Base-by-base conservation (phyloP, 2,113 vertebrate genomes). In the Recurvirostra avosetta region DNA sequence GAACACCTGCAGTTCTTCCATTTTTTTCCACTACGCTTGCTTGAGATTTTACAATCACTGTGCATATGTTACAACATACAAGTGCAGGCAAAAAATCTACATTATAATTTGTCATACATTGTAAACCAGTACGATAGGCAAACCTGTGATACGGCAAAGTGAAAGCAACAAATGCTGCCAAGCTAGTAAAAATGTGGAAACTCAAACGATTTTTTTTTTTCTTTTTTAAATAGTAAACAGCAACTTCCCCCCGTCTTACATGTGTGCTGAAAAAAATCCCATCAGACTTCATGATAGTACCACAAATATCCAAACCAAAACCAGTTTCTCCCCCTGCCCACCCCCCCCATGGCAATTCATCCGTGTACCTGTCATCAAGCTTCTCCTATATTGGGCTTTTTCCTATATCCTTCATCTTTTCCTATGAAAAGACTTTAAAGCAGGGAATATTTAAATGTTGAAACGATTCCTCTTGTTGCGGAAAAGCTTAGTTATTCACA, bases 91-190 rank as follows among this genome's bases (percentile, higher is more conserved):
- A 97, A 97, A 70, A 72, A 40, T 81, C 94, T 93, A 59, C 95
- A 95, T 91, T 86, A 94, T 86, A 96, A 85, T 97, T 97, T 85
- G 84, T 97, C 91, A 96, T 94, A 96, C 62, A 36, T 76, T 97
- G 97, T 98, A 98, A 98, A 98, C 97, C 95, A 96, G 95, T 95
- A 97, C 96, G 97, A 94, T 92, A 97, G 97, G 97, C 98, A 98
- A 98, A 98, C 93, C 88, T 15, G 96, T 98, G 97, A 95, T 89
- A 95, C 74, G 27, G 91, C 85, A 74, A 90, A 95, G 82, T 96
- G 97, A 97, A 96, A 98, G 93, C 81, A 97, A 97, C 91, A 85
- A 86, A 97, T 38, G 96, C 86, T 92, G 96, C 95, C 94, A 93
- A 96, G 94, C 97, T 93, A 93, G 5, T 71, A 94, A 96, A 89